Conservation (phyloP, 1,140 invertebrate species). For the Halesus radiatus region DNA sequence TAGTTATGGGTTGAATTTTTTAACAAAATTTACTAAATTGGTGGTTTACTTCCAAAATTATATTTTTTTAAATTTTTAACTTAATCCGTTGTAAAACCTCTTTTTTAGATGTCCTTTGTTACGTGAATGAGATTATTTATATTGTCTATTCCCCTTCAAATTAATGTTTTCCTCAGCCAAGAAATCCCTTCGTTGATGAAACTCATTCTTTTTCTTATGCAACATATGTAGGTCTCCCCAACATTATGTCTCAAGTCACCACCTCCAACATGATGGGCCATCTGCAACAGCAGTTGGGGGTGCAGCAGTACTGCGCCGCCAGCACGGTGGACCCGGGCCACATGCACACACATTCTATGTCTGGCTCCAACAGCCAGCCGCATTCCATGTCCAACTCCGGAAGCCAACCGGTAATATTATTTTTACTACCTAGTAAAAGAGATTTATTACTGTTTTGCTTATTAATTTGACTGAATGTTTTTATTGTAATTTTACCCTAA, state of each 20-base stretch:
- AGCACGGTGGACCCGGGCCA: constrained; percentile 12
- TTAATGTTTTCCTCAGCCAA: neutral
- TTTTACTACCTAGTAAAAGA: too few relatives aligned
- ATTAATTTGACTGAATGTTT: too few relatives aligned
- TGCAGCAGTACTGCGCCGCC: constrained; percentile 59
- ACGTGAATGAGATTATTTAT: neutral
- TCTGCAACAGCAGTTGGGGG: constrained; percentile 59
- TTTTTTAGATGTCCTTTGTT: too few relatives aligned
- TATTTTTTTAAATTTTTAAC: too few relatives aligned
- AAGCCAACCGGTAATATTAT: constrained; percentile 42
- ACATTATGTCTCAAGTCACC: constrained; percentile 8
- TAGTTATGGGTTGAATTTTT: too few relatives aligned
- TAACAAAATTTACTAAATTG: too few relatives aligned
- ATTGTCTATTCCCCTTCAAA: neutral
- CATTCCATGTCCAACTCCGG: constrained; percentile 37
- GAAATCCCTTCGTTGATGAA: too few relatives aligned
- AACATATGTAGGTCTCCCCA: neutral
- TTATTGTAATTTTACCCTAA: too few relatives aligned
- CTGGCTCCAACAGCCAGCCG: constrained; percentile 43
- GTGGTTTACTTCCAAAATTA: too few relatives aligned
- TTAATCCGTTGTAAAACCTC: neutral
- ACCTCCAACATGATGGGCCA: constrained; percentile 21
- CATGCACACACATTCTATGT: constrained; percentile 21
- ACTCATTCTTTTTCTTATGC: too few relatives aligned
- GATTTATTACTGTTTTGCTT: too few relatives aligned